Conservation (phyloP, 2,888 invertebrate genomes). For the Lasioglossum zephyrum region DNA sequence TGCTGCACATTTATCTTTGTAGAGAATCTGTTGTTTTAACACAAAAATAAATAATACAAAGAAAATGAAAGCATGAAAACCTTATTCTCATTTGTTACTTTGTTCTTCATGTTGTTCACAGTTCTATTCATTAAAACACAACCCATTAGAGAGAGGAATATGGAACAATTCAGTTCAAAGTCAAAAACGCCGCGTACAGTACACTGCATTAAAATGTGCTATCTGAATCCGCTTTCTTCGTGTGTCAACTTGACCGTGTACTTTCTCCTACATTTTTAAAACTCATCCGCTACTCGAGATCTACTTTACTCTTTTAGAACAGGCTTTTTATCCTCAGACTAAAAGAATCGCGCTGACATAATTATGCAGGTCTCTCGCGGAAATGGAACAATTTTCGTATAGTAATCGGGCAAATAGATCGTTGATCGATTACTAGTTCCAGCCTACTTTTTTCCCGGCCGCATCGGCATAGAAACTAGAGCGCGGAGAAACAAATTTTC, state of each 20-base stretch:
- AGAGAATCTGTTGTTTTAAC: not conserved
- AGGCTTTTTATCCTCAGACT: not conserved
- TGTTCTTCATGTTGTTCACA: not conserved
- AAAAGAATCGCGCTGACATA: not conserved
- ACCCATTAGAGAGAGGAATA: not conserved
- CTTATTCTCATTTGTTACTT: not conserved
- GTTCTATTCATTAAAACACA: not conserved
- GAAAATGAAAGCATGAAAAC: not conserved
- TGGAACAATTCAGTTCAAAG: not conserved
- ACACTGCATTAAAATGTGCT: not conserved
- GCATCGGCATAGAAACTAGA: not conserved
- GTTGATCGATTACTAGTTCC: constrained; percentile 5
- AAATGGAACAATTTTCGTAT: not conserved
- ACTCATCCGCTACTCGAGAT: constrained; percentile 7
- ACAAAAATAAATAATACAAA: not conserved
- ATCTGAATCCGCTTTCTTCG: constrained; percentile 14
- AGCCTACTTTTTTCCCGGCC: not conserved
- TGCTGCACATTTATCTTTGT: not conserved
- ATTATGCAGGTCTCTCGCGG: not conserved
- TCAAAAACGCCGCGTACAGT: not conserved
- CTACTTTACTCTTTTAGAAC: not conserved
- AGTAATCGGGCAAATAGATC: constrained; percentile 13
- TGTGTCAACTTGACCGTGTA: constrained; percentile 43
- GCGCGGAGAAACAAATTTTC: not conserved
- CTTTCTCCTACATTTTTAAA: constrained; percentile 40